Percentiles rank a stretch among this genome's conserved stretches.
Conservation (phyloP, 2,797 vertebrate species). For the Schizothorax lantsangensis region DNA sequence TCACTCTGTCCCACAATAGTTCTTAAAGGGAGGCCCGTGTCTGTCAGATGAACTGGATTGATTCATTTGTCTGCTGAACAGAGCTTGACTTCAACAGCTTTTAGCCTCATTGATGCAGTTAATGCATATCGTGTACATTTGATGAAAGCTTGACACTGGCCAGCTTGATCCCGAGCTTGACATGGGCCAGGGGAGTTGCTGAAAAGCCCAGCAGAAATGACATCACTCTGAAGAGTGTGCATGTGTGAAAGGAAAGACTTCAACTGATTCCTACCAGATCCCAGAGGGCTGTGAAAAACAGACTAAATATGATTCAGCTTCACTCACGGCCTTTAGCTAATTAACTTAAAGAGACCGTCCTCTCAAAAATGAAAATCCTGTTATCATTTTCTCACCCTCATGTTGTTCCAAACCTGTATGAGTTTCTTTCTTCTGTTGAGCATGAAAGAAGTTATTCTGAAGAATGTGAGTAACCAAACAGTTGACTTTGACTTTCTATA, state of each 20-base stretch:
- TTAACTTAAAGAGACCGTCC: background rate
- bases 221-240: constrained; percentile 54
- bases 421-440: background rate
- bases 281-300: constrained; percentile 51
- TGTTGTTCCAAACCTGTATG: background rate
- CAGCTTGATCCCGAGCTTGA: constrained; percentile 40
- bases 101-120: constrained; percentile 57
- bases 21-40: constrained; percentile 53
- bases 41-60: constrained; percentile 55
- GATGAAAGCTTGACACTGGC: constrained; percentile 52
- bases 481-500: background rate
- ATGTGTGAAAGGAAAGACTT: constrained; percentile 47
- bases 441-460: background rate
- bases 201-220: constrained; percentile 57
- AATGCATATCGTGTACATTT: constrained; percentile 54
- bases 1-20: constrained; percentile 48
- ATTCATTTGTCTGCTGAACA: constrained; percentile 52
- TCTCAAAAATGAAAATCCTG: background rate
- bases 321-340: constrained; percentile 33
- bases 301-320: constrained; percentile 53
- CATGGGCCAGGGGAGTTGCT: constrained; percentile 44
- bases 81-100: constrained; percentile 53
- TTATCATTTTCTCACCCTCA: background rate
- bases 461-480: background rate
- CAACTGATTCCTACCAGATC: constrained; percentile 59